Base-by-base conservation (phyloP, 2,113 vertebrate species). In the Macquaria ambigua region DNA sequence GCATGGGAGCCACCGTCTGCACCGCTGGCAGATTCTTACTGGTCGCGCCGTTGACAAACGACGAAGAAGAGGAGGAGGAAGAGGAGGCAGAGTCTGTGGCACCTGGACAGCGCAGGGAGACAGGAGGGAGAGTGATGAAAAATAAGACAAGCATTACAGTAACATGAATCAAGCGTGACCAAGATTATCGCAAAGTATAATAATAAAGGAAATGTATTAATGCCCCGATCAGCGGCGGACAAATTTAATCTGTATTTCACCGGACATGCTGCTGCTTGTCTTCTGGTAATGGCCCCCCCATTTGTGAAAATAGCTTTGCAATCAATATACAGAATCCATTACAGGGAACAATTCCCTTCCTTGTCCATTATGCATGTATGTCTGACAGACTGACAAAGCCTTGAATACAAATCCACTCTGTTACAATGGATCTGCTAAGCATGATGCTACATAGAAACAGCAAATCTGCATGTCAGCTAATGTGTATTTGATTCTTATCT, bases 21-120 rank as follows among this genome's bases (percentile, higher is more conserved):
- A 99, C 98, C 46, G 98, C 98, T 23, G 98, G 98, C 43, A 99
- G 97, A 83, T 99, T 99, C 96, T 99, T 99, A 93, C 98, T 99
- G 67, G 98, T 99, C 90, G 98, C 98, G 85, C 98, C 98, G 81
- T 99, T 99, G 79, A 99, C 98, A 93, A 99, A 99, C 80, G 98
- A 99, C 77, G 98, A 99, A 71, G 98, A 98, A 0, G 98, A 99
- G 75, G 98, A 99, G 64, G 98, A 97, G 78, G 98, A 98, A 21
- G 98, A 98, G 59, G 98, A 98, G 77, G 97, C 97, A 37, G 98
- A 99, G 94, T 99, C 98, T 90, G 97, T 96, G 70, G 98, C 98
- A 96, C 98, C 98, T 99, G 94, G 94, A 74, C 43, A 88, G 83
- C 82, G 5, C 16, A 52, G 25, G 41, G 31, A 71, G 31, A 41